Percentiles rank a stretch among this genome's conserved stretches.
phyloP scores from a whole-genome alignment of 2,113 vertebrate species.

The Pardalotus punctatus region DNA sequence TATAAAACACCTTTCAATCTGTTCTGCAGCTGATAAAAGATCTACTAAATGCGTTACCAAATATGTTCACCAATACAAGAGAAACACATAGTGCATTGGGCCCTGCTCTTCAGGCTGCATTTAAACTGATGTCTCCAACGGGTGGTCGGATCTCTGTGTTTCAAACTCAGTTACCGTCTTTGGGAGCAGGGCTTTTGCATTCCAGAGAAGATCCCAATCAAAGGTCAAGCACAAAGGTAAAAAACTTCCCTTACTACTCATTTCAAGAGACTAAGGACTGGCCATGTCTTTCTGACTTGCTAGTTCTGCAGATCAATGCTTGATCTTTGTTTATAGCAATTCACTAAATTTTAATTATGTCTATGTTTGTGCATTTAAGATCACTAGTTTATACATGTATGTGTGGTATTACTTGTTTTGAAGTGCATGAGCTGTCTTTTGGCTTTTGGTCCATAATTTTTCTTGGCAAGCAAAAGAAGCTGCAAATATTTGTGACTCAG shows the following conservation, averaged over 20 bases:
- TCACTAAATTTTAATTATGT: background rate
- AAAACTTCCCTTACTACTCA: background rate
- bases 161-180: constrained; percentile 91
- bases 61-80: constrained; percentile 88
- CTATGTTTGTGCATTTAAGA: background rate
- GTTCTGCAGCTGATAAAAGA: constrained; percentile 89
- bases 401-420: background rate
- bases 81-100: constrained; percentile 95
- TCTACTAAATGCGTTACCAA: constrained; percentile 84
- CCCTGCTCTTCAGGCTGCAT: constrained; percentile 92
- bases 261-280: background rate
- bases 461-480: background rate
- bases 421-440: background rate
- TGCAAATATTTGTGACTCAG: background rate
- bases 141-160: constrained; percentile 94
- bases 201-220: constrained; percentile 96
- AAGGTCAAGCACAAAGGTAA: constrained; percentile 92
- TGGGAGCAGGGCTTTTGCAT: constrained; percentile 88
- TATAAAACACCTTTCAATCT: constrained; percentile 24
- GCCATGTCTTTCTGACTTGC: background rate
- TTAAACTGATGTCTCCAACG: constrained; percentile 93
- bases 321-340: background rate
- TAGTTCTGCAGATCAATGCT: background rate
- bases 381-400: background rate
- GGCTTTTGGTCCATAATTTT: background rate